Evolutionary conservation across 2,797 vertebrate genomes (phyloP).

Genomic region (Vultur gryphus): DNA sequence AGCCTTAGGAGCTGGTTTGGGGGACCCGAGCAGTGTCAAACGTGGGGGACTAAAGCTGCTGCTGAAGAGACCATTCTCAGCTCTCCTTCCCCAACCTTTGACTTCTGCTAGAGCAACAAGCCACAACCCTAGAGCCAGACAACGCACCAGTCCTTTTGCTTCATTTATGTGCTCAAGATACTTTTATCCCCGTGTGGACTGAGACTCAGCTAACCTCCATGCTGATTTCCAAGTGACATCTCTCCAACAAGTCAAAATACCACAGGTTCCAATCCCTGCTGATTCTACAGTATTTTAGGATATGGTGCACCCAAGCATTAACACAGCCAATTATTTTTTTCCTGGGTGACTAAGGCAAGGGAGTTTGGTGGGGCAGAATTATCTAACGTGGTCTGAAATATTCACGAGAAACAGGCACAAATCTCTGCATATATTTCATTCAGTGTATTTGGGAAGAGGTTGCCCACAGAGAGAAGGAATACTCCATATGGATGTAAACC

Average conservation of each 20-base stretch:
- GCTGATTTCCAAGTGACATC: not conserved
- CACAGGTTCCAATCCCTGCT: not conserved
- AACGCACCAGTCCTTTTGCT: not conserved
- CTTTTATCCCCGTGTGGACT: not conserved
- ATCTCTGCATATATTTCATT: not conserved
- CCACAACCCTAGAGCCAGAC: not conserved
- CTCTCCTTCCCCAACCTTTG: not conserved
- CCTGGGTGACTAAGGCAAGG: not conserved
- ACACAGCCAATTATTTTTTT: not conserved
- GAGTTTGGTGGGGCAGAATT: not conserved
- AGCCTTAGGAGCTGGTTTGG: not conserved
- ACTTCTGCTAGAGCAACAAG: not conserved
- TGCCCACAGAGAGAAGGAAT: conserved; percentile 5
- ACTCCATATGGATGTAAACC: not conserved
- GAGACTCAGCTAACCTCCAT: not conserved
- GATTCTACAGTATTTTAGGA: not conserved
- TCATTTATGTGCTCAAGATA: not conserved
- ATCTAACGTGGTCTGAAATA: not conserved
- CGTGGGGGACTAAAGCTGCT: not conserved
- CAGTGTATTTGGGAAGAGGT: conserved; percentile 22
- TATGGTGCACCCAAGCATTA: not conserved
- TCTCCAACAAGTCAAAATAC: not conserved
- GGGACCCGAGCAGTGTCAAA: not conserved
- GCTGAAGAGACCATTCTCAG: not conserved
- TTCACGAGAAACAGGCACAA: not conserved